These are phyloP conservation scores for Ornithorhynchus anatinus DNA, from an alignment of 2,113 vertebrate species.

Conservation along the genomic window DNA sequence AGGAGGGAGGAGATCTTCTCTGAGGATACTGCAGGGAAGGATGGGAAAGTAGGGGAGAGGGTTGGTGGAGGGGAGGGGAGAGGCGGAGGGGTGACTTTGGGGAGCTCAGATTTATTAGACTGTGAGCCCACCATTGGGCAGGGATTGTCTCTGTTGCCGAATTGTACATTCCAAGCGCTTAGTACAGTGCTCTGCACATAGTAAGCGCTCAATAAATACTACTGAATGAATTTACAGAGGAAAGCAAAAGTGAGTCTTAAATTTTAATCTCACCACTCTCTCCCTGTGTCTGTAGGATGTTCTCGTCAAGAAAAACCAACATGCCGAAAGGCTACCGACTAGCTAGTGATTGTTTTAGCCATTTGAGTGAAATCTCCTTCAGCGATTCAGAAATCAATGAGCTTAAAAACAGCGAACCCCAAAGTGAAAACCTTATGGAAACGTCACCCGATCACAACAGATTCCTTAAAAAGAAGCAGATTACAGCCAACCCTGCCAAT, in stretches of 20 bases:
- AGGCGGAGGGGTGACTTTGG: background rate
- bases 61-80: background rate
- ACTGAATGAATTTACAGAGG: background rate
- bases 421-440: background rate
- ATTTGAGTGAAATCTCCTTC: conserved; percentile 14
- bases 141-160: background rate
- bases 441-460: conserved; percentile 22
- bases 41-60: too few relatives aligned
- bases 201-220: background rate
- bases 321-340: background rate
- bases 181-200: background rate
- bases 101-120: background rate
- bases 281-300: background rate
- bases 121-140: background rate
- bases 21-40: too few relatives aligned
- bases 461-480: conserved; percentile 73
- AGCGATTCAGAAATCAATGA: conserved; percentile 18
- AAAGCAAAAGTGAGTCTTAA: background rate
- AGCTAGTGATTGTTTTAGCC: conserved; percentile 5
- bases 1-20: too few relatives aligned
- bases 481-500: rapidly evolving
- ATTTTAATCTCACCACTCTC: background rate
- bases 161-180: background rate
- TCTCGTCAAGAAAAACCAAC: background rate
- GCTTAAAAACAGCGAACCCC: background rate